A percentile compares a stretch with the other conserved stretches of the same genome.
Conservation (phyloP, 2,797 vertebrate species). For the Neosalanx taihuensis region DNA sequence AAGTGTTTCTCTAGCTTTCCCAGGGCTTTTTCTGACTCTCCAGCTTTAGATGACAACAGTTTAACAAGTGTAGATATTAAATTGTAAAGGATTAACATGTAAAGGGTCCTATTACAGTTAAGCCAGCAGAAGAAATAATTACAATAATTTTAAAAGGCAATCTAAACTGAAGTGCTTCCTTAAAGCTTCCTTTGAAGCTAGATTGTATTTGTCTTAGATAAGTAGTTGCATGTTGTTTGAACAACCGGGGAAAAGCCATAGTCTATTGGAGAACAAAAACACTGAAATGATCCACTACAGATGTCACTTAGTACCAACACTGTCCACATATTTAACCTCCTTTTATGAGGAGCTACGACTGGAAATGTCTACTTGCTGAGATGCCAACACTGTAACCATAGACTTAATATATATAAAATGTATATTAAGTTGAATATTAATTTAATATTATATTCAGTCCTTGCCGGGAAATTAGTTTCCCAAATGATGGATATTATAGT, state of each 20-base stretch:
- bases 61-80: background rate
- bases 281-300: constrained; percentile 37
- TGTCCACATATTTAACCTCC: constrained; percentile 4
- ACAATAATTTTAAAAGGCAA: constrained; percentile 18
- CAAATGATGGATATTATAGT: background rate
- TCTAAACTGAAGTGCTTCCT: constrained; percentile 48
- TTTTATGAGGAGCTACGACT: constrained; percentile 1
- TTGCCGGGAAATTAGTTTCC: background rate
- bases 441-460: constrained; percentile 5
- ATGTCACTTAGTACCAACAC: constrained; percentile 16
- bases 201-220: constrained; percentile 23
- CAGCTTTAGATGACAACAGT: background rate
- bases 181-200: constrained; percentile 37
- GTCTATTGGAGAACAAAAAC: constrained; percentile 9
- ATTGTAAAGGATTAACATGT: background rate
- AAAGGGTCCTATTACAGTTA: constrained; percentile 12
- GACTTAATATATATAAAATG: background rate
- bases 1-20: constrained; percentile 23
- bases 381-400: constrained; percentile 23
- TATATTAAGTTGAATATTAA: no score
- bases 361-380: constrained; percentile 15
- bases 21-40: constrained; percentile 22
- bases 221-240: constrained; percentile 51
- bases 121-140: constrained; percentile 23
- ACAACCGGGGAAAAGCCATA: constrained; percentile 59